phyloP scores from a whole-genome alignment of 2,797 vertebrate genomes.

The Hybognathus amarus region DNA sequence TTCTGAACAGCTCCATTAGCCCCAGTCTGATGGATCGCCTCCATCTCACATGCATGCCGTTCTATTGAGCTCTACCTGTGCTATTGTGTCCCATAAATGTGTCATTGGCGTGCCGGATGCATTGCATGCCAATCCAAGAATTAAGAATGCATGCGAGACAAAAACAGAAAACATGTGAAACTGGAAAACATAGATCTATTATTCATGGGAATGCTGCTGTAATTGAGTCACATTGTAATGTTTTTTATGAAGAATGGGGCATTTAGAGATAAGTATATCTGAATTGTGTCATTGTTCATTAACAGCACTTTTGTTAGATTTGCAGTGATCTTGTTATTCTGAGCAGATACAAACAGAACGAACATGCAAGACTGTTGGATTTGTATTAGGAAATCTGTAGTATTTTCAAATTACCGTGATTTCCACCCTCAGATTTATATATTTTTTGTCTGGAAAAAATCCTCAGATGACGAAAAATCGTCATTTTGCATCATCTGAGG shows the following conservation, averaged over 20 bases:
- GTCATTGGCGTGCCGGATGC: conserved; percentile 28
- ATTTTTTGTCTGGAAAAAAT: too few relatives aligned
- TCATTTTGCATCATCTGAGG: too few relatives aligned
- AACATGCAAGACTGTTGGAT: neutral
- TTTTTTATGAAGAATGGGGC: neutral
- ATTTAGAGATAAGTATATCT: conserved; percentile 17
- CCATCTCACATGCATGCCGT: conserved; percentile 23
- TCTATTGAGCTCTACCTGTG: conserved; percentile 43
- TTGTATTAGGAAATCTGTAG: too few relatives aligned
- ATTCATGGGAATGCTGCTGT: conserved; percentile 3
- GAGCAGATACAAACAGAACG: neutral
- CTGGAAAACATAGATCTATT: neutral
- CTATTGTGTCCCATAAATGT: conserved; percentile 50
- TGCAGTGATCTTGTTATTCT: neutral
- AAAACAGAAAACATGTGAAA: conserved; percentile 17
- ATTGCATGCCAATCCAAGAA: conserved; percentile 23
- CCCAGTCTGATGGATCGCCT: conserved; percentile 11
- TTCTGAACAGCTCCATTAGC: conserved; percentile 50
- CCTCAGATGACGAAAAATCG: too few relatives aligned
- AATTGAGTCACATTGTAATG: conserved; percentile 9
- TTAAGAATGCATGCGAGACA: conserved; percentile 29
- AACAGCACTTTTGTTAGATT: neutral
- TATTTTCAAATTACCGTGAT: too few relatives aligned
- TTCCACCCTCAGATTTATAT: too few relatives aligned
- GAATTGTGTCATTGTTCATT: neutral